A percentile compares a stretch with the other conserved stretches of the same genome.
Evolutionary conservation across 2,113 vertebrate species (phyloP).

Genomic region (Gila orcuttii): DNA sequence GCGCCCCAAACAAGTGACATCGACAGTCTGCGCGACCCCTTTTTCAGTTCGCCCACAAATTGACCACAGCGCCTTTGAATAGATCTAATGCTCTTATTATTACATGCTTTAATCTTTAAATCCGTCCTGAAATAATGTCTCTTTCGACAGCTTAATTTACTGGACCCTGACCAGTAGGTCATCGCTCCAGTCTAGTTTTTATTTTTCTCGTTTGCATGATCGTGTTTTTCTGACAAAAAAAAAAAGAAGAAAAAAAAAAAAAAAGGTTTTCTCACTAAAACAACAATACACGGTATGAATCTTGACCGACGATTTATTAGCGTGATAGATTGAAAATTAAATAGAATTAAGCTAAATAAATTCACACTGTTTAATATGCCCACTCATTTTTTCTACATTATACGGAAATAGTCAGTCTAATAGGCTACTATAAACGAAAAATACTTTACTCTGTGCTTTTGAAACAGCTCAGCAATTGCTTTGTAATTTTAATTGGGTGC

Average conservation of each 20-base stretch:
- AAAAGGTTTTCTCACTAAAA: not conserved
- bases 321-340: not conserved
- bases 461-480: not conserved
- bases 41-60: slow-evolving; percentile 56
- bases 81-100: slow-evolving; percentile 84
- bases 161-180: slow-evolving; percentile 73
- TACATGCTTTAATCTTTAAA: slow-evolving; percentile 83
- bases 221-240: not conserved
- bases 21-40: slow-evolving; percentile 41
- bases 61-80: slow-evolving; percentile 72
- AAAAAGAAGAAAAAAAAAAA: not conserved
- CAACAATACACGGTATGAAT: not conserved
- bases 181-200: slow-evolving; percentile 49
- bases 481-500: not conserved
- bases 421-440: not conserved
- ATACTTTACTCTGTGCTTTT: not conserved
- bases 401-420: not conserved
- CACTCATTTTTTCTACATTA: not conserved
- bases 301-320: not conserved
- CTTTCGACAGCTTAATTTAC: slow-evolving; percentile 80
- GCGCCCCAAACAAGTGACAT: not conserved
- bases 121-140: slow-evolving; percentile 85
- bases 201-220: not conserved
- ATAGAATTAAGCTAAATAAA: no score
- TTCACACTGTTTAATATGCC: no score